phyloP scores from a whole-genome alignment of 2,797 vertebrate species.

The Streptopelia turtur region DNA sequence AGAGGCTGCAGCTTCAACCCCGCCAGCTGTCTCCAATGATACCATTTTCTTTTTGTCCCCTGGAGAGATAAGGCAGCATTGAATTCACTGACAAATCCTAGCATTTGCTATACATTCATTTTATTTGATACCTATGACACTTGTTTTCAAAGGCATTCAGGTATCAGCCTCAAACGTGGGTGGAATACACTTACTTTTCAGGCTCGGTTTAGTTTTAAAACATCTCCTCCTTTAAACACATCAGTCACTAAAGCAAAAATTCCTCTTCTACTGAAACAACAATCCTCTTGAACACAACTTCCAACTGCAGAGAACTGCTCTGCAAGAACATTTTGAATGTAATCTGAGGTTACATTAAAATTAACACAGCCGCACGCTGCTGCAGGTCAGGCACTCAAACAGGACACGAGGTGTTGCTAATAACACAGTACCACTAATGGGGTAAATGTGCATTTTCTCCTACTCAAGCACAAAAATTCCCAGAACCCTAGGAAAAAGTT shows the following conservation, averaged over 20 bases:
- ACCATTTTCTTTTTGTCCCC: background rate
- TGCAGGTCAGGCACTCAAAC: background rate
- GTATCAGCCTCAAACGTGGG: background rate
- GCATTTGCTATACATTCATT: background rate
- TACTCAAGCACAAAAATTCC: background rate
- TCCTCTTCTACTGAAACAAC: background rate
- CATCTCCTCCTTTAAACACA: background rate
- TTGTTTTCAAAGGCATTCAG: background rate
- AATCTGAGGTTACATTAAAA: background rate
- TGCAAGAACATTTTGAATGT: background rate
- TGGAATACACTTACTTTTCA: background rate
- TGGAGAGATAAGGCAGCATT: background rate
- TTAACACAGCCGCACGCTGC: background rate
- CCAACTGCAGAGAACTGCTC: background rate
- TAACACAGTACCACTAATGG: accelerated
- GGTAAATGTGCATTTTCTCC: no score
- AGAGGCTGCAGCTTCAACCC: background rate
- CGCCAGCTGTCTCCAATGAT: background rate
- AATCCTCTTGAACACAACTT: background rate
- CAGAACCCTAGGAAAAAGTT: accelerated
- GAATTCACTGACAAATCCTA: background rate
- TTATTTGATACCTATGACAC: background rate
- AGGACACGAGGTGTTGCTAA: accelerated
- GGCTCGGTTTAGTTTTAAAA: background rate
- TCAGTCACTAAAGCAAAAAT: background rate